These are phyloP conservation scores for Cheilosia vernalis DNA, from an alignment of 2,888 invertebrate genomes.

Conservation along the genomic window DNA sequence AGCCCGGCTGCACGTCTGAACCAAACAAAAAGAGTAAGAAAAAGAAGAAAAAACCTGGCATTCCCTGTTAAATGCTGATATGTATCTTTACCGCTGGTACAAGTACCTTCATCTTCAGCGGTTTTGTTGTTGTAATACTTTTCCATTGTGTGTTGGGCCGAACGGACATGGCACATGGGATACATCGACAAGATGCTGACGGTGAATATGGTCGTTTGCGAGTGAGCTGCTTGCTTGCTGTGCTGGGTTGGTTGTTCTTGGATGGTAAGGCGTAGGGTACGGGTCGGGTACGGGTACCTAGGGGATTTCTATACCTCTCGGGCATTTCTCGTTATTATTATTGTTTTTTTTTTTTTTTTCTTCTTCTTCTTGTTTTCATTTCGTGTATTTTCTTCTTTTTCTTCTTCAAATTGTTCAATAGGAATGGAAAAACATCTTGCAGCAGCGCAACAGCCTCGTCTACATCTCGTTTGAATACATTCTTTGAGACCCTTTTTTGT, in stretches of 20 bases:
- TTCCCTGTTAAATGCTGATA: constrained; percentile 73
- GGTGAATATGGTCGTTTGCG: constrained; percentile 69
- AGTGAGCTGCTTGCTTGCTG: constrained; percentile 49
- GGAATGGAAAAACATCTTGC: constrained; percentile 73
- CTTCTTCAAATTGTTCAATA: constrained; percentile 63
- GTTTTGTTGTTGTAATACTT: constrained; percentile 66
- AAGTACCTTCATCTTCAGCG: constrained; percentile 64
- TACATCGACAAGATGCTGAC: constrained; percentile 69
- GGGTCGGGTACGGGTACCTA: constrained; percentile 50
- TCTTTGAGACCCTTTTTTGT: constrained; percentile 60
- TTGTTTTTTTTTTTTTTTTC: constrained; percentile 40
- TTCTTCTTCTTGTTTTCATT: constrained; percentile 48
- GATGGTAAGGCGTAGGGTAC: constrained; percentile 8
- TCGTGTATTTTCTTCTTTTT: constrained; percentile 61
- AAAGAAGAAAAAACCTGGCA: constrained; percentile 55
- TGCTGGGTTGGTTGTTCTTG: constrained; percentile 28
- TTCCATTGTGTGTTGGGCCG: constrained; percentile 67
- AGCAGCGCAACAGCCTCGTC: constrained; percentile 66
- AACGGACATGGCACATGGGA: constrained; percentile 66
- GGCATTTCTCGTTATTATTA: constrained; percentile 72
- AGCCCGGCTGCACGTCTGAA: constrained; percentile 59
- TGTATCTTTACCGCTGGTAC: constrained; percentile 70
- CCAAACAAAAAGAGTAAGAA: constrained; percentile 13
- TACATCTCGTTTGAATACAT: constrained; percentile 74
- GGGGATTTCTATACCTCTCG: constrained; percentile 66